Conservation (phyloP, 2,113 vertebrate species). For the Pao palembangensis region DNA sequence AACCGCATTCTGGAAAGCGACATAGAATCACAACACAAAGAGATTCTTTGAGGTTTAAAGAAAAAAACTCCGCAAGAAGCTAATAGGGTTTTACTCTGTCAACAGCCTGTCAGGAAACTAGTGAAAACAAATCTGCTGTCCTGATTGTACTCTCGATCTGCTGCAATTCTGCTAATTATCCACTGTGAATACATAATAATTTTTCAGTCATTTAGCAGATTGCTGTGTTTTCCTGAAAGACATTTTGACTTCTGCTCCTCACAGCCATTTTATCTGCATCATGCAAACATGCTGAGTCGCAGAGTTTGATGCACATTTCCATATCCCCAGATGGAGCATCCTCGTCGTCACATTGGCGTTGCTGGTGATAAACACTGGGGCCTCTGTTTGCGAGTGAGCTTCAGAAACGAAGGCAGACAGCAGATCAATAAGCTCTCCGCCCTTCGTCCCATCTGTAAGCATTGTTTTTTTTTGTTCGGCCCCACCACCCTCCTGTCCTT, state of each 20-base stretch:
- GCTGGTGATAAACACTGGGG: conserved; percentile 51
- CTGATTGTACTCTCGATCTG: conserved; percentile 15
- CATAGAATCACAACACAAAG: background rate
- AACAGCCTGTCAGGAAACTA: conserved; percentile 23
- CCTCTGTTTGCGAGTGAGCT: conserved; percentile 59
- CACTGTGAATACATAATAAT: conserved; percentile 27
- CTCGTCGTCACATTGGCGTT: conserved; percentile 54
- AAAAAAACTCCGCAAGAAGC: conserved; percentile 15
- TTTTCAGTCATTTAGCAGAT: conserved; percentile 13
- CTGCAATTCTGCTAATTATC: conserved; percentile 45
- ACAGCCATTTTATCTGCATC: conserved; percentile 22
- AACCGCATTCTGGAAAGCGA: too few species aligned
- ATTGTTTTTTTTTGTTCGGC: conserved; percentile 43
- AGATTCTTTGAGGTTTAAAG: conserved; percentile 26
- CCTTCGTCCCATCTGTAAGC: conserved; percentile 49
- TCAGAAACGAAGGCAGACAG: conserved; percentile 57
- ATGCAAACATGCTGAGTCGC: conserved; percentile 31
- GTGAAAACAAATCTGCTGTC: conserved; percentile 41
- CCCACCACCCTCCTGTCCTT: conserved; percentile 1
- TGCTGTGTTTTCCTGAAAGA: conserved; percentile 6
- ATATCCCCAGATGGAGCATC: conserved; percentile 45
- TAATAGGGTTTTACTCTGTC: background rate
- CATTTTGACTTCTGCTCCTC: conserved; percentile 29
- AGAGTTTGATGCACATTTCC: conserved; percentile 47
- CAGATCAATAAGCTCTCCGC: conserved; percentile 61